phyloP scores from a whole-genome alignment of 2,113 vertebrate species.

The Chelonoidis abingdonii region DNA sequence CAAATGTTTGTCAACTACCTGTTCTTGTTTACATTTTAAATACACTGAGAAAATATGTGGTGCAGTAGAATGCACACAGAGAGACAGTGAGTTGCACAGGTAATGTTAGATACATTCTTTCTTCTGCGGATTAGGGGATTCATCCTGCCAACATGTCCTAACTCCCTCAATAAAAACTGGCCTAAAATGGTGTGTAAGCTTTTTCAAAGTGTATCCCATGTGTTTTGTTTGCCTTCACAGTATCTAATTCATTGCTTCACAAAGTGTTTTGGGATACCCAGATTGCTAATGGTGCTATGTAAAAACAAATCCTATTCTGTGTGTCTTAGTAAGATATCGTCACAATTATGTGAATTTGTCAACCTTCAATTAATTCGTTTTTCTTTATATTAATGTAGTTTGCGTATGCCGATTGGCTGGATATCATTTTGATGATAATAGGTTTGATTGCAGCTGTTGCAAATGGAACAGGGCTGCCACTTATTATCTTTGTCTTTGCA shows the following conservation, averaged over 20 bases:
- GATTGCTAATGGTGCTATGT: neutral
- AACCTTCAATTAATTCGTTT: neutral
- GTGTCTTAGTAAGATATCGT: neutral
- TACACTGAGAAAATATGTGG: constrained; percentile 19
- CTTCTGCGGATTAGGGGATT: neutral
- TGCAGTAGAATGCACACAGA: neutral
- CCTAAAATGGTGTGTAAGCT: neutral
- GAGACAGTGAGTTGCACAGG: neutral
- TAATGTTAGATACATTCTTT: fast-evolving
- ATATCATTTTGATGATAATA: constrained; percentile 80
- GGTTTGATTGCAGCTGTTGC: constrained; percentile 79
- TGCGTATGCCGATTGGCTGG: constrained; percentile 80
- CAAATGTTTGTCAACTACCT: neutral
- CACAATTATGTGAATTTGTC: neutral
- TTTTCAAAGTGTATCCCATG: neutral
- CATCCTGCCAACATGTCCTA: neutral
- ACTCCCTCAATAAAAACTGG: neutral
- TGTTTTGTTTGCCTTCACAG: neutral
- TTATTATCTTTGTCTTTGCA: constrained; percentile 87
- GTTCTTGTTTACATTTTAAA: neutral
- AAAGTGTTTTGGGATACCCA: neutral
- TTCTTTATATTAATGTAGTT: constrained; percentile 74
- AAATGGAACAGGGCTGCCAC: constrained; percentile 82
- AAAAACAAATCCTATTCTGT: neutral
- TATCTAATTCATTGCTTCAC: neutral